phyloP scores from a whole-genome alignment of 2,113 vertebrate genomes.

The Micromys minutus region DNA sequence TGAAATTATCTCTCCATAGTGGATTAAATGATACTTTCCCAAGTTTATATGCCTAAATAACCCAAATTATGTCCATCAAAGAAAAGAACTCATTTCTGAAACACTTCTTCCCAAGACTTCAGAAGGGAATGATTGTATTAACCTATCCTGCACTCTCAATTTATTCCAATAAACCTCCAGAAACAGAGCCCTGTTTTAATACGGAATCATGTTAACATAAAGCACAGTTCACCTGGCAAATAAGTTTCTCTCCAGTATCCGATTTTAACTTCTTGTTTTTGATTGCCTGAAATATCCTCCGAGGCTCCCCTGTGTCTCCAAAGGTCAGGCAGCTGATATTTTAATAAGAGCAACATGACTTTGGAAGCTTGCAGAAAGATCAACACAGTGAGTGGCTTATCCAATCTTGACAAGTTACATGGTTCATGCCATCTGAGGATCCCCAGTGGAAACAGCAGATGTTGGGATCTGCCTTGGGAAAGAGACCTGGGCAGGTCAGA shows the following conservation, averaged over 20 bases:
- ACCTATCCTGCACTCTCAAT: not conserved
- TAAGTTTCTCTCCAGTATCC: slow-evolving; percentile 37
- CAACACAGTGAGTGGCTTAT: slow-evolving; percentile 60
- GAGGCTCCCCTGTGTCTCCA: slow-evolving; percentile 43
- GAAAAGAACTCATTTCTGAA: slow-evolving; percentile 35
- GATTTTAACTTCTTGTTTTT: slow-evolving; percentile 57
- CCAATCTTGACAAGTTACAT: slow-evolving; percentile 66
- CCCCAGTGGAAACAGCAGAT: slow-evolving; percentile 66
- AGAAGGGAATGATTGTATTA: slow-evolving; percentile 17
- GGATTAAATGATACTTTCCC: not conserved
- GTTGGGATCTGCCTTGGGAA: slow-evolving; percentile 39
- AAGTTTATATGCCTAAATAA: not conserved
- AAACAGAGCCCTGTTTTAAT: slow-evolving; percentile 28
- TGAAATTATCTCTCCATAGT: not conserved
- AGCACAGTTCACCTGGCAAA: slow-evolving; percentile 3
- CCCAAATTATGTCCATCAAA: not conserved
- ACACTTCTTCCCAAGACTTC: not conserved
- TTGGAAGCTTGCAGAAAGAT: slow-evolving; percentile 21
- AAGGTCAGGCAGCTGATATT: slow-evolving; percentile 75
- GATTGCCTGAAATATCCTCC: slow-evolving; percentile 38
- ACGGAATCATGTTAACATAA: not conserved
- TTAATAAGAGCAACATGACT: slow-evolving; percentile 69
- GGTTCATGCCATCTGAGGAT: not conserved
- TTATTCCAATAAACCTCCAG: slow-evolving; percentile 20
- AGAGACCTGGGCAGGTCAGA: slow-evolving; percentile 35